Base-by-base conservation (phyloP, 2,113 vertebrate genomes). In the Brachypteracias leptosomus region DNA sequence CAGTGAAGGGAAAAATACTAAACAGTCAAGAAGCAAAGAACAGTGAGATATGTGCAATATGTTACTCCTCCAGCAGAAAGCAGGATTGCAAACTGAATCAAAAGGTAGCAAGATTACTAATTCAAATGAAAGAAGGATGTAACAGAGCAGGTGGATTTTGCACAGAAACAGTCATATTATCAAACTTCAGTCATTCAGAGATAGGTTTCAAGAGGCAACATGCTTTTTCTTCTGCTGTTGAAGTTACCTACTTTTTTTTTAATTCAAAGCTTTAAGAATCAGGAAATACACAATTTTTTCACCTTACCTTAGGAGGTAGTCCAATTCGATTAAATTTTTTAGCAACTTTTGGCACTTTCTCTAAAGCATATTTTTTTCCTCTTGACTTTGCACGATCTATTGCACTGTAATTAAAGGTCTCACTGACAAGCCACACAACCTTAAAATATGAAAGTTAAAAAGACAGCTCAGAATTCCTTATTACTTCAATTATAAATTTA, bases 311-410 rank as follows among this genome's bases (percentile, higher is more conserved):
- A 33, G 99, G 99, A 96, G 99, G 99, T 85, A 99, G 98, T 91
- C 99, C 99, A 74, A 99, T 98, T 88, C 99, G 98, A 97, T 99
- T 99, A 97, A 99, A 99, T 92, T 98, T 99, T 92, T 98, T 98
- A 77, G 99, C 99, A 79, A 99, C 99, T 97, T 99, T 99, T 86
- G 99, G 99, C 85, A 99, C 99, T 97, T 99, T 99, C 97, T 99
- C 98, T 90, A 99, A 97, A 92, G 99, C 99, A 16, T 99, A 99
- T 96, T 99, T 99, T 97, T 99, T 99, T 85, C 99, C 99, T 97
- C 98, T 98, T 81, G 99, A 99, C 97, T 99, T 99, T 81, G 99
- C 99, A 87, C 99, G 98, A 95, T 99, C 99, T 88, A 99, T 99
- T 87, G 99, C 98, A 85, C 94, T 99, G 90, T 99, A 99, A 97